Percentiles rank a stretch among this genome's conserved stretches.
These are phyloP conservation scores for Drosophila erecta DNA, from an alignment of 1,140 invertebrate genomes.

Conservation along the genomic window DNA sequence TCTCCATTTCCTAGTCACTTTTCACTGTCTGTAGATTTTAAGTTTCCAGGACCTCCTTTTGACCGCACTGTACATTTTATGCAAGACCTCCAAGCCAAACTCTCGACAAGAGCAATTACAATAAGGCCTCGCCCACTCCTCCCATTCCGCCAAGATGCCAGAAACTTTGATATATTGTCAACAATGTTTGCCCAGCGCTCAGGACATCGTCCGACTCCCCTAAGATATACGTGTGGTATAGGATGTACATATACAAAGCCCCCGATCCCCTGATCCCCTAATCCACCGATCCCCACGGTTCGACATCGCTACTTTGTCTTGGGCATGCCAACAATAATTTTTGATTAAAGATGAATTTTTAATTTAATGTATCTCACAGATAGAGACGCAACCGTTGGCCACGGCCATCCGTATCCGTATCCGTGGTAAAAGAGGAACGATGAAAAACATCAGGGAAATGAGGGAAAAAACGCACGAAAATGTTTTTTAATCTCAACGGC, in stretches of 20 bases:
- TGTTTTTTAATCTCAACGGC: conserved; percentile 84
- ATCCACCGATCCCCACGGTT: conserved; percentile 5
- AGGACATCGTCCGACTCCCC: conserved; percentile 16
- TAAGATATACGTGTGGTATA: not conserved
- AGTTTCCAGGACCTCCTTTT: not conserved
- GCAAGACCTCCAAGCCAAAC: not conserved
- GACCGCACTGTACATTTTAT: conserved; percentile 12
- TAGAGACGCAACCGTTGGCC: conserved; percentile 63
- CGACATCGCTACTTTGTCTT: conserved; percentile 57
- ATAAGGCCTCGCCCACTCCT: not conserved
- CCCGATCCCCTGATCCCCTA: too few species aligned
- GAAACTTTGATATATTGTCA: conserved; percentile 74
- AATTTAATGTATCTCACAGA: conserved; percentile 84
- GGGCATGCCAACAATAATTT: conserved; percentile 83
- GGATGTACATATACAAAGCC: not conserved
- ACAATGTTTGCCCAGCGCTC: conserved; percentile 60
- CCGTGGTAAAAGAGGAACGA: conserved; percentile 26
- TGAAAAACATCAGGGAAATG: conserved; percentile 70
- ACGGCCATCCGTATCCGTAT: conserved; percentile 36
- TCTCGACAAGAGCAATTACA: too few species aligned
- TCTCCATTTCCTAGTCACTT: too few species aligned
- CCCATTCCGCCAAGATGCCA: conserved; percentile 28
- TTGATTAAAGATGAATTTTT: conserved; percentile 85
- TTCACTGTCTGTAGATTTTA: not conserved
- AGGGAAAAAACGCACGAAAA: conserved; percentile 80